phyloP scores from a whole-genome alignment of 2,797 vertebrate species.

The Myripristis murdjan region DNA sequence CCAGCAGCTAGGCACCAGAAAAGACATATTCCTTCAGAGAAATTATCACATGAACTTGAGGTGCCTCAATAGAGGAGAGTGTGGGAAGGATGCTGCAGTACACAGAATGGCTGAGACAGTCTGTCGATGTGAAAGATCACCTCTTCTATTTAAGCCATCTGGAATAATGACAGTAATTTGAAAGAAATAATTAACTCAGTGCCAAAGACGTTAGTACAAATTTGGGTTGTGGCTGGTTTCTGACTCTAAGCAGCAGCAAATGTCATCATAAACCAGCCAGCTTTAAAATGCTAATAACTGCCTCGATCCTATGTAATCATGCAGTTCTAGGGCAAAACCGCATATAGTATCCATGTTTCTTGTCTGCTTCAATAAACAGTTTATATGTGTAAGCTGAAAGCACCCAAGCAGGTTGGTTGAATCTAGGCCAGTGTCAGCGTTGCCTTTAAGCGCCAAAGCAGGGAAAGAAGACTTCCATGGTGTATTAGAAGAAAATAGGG shows the following conservation, averaged over 20 bases:
- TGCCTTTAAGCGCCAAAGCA: constrained; percentile 16
- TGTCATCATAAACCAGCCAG: constrained; percentile 30
- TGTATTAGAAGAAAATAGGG: constrained; percentile 24
- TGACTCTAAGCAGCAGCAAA: not conserved
- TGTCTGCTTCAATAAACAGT: constrained; percentile 37
- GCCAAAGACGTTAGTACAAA: not conserved
- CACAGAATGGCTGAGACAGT: not conserved
- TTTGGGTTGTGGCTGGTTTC: constrained; percentile 2
- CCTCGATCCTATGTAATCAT: constrained; percentile 13
- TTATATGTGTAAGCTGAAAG: constrained; percentile 35
- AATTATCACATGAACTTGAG: not conserved
- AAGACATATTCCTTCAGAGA: not conserved
- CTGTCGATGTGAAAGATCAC: not conserved
- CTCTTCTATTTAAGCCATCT: not conserved
- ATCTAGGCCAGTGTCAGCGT: constrained; percentile 60
- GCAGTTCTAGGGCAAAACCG: constrained; percentile 61
- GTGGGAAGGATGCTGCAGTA: not conserved
- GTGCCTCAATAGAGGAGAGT: not conserved
- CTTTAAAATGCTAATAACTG: constrained; percentile 27
- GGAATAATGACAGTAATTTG: not conserved
- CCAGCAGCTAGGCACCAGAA: constrained; percentile 7
- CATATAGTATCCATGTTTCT: constrained; percentile 12
- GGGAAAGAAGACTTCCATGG: constrained; percentile 30
- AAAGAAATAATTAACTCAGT: not conserved
- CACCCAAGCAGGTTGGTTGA: constrained; percentile 26